Conservation (phyloP, 2,888 invertebrate genomes). For the Phyllotreta cruciferae region DNA sequence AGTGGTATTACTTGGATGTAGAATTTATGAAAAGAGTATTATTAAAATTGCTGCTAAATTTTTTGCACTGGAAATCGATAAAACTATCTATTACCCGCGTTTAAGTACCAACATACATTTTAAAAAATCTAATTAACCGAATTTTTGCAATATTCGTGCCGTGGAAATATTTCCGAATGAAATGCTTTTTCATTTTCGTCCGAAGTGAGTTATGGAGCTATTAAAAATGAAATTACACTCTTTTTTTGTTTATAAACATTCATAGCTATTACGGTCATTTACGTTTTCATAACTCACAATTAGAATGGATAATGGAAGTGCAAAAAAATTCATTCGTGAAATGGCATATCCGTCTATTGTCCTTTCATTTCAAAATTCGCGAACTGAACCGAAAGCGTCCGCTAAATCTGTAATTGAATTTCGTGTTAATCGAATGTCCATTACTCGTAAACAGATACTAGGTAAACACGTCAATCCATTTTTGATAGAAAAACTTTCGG, state of each 20-base stretch:
- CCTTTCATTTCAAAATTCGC: constrained; percentile 6
- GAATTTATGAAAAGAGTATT: too few relatives aligned
- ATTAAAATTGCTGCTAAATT: too few relatives aligned
- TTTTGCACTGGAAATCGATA: too few relatives aligned
- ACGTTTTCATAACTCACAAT: constrained; percentile 27
- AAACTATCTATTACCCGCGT: too few relatives aligned
- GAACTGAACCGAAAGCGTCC: background rate
- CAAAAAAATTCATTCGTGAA: constrained; percentile 21
- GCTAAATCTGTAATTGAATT: constrained; percentile 19
- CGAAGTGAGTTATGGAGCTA: constrained; percentile 20
- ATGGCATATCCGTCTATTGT: constrained; percentile 17
- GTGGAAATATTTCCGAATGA: constrained; percentile 19
- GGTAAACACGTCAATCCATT: too few relatives aligned
- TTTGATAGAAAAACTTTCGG: too few relatives aligned
- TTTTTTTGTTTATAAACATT: constrained; percentile 31
- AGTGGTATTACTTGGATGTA: too few relatives aligned
- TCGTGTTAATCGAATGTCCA: constrained; percentile 1
- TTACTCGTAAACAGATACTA: too few relatives aligned
- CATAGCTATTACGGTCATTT: constrained; percentile 29
- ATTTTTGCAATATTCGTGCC: constrained; percentile 7
- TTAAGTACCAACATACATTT: background rate
- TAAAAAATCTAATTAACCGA: constrained; percentile 19
- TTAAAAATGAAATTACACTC: constrained; percentile 25
- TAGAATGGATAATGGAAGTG: constrained; percentile 25
- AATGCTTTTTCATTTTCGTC: constrained; percentile 20